Percentiles rank a stretch among this genome's conserved stretches.
Conservation (phyloP, 1,140 invertebrate species). For the Uloborus diversus region DNA sequence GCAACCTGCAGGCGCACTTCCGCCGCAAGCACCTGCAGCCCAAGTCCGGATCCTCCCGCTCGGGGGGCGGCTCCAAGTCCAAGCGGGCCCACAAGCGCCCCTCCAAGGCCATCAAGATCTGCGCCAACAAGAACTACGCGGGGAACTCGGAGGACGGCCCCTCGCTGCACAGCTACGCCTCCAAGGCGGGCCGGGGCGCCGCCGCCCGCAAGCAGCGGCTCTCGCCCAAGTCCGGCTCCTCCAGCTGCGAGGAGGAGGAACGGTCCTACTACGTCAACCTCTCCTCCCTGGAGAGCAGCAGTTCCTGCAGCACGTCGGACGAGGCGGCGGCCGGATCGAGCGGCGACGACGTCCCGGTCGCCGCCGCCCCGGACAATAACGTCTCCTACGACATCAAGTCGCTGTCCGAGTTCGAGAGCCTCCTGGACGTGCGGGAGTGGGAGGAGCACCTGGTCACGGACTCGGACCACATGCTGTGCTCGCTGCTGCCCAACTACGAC, state of each 20-base stretch:
- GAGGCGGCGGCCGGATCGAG: slow-evolving; percentile 37
- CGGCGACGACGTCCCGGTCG: slow-evolving; percentile 39
- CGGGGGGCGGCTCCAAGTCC: neutral
- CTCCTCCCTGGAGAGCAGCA: slow-evolving; percentile 8
- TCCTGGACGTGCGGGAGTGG: slow-evolving; percentile 6
- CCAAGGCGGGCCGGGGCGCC: neutral
- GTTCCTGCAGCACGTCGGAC: slow-evolving; percentile 25
- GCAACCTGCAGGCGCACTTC: slow-evolving; percentile 48
- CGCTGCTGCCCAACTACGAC: neutral
- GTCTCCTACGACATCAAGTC: slow-evolving; percentile 10
- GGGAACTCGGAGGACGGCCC: slow-evolving; percentile 2
- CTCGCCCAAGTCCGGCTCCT: neutral
- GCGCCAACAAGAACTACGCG: slow-evolving; percentile 1
- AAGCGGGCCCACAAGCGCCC: neutral
- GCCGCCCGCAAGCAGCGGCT: too few species aligned
- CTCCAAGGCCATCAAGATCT: neutral
- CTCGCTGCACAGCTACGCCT: slow-evolving; percentile 33
- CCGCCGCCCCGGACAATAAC: slow-evolving; percentile 2
- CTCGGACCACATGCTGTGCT: slow-evolving; percentile 5
- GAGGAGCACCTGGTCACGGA: neutral
- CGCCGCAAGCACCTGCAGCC: slow-evolving; percentile 40
- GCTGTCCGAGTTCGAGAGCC: slow-evolving; percentile 2
- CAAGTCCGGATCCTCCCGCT: neutral
- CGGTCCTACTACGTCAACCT: slow-evolving; percentile 12
- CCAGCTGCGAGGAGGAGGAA: neutral